Evolutionary conservation across 2,888 invertebrate genomes (phyloP).

Genomic region (Drosophila quasianomalipes): DNA sequence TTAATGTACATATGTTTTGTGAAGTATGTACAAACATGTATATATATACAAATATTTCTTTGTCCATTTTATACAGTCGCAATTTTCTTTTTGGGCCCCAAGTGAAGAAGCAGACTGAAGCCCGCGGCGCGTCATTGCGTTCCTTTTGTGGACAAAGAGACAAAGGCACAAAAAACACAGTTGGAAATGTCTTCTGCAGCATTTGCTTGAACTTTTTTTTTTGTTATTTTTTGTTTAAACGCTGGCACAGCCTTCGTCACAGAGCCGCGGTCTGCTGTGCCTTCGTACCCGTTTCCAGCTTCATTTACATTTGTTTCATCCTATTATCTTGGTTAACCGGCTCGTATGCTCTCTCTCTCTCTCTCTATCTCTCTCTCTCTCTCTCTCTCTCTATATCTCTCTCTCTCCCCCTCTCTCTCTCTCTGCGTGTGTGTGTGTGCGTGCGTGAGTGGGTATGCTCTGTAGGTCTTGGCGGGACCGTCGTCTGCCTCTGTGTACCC

Average conservation of each 20-base stretch:
- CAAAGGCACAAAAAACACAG: conserved; percentile 56
- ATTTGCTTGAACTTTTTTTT: conserved; percentile 46
- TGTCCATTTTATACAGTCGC: conserved; percentile 42
- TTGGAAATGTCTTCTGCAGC: conserved; percentile 74
- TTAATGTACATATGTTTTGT: conserved; percentile 24
- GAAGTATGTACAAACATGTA: conserved; percentile 4
- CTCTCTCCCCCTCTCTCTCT: neutral
- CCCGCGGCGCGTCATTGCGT: conserved; percentile 56
- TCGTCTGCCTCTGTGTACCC: conserved; percentile 17
- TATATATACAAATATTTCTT: conserved; percentile 17
- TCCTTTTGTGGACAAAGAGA: conserved; percentile 55
- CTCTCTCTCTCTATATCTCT: too few relatives aligned
- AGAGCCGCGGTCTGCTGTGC: conserved; percentile 15
- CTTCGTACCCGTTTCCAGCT: conserved; percentile 26
- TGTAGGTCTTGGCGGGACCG: conserved; percentile 13
- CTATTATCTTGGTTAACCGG: conserved; percentile 79
- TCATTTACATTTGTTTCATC: conserved; percentile 78
- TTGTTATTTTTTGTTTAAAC: conserved; percentile 25
- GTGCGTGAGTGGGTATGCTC: conserved; percentile 19
- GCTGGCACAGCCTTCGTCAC: conserved; percentile 41
- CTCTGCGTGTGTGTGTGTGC: conserved; percentile 4
- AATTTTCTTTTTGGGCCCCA: conserved; percentile 28
- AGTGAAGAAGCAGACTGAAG: conserved; percentile 16
- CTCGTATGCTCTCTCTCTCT: conserved; percentile 31
- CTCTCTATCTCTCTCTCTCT: neutral